A percentile compares a stretch with the other conserved stretches of the same genome.
phyloP scores from a whole-genome alignment of 2,888 invertebrate species.

The Sipha maydis region DNA sequence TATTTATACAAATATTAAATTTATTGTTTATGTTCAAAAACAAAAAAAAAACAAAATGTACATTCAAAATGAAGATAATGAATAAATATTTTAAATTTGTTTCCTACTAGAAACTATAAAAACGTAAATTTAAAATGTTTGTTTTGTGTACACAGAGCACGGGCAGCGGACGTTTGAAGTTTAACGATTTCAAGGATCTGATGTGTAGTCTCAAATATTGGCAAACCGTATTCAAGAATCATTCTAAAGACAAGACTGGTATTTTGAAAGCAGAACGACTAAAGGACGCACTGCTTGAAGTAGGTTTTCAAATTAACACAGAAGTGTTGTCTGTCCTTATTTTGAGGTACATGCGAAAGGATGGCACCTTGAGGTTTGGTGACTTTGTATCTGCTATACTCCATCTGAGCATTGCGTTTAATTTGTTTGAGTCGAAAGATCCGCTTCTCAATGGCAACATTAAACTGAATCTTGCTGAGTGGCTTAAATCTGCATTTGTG shows the following conservation, averaged over 20 bases:
- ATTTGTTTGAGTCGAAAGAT: constrained; percentile 85
- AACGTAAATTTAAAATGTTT: neutral
- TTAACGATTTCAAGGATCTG: constrained; percentile 87
- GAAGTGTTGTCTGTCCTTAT: constrained; percentile 85
- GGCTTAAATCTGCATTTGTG: constrained; percentile 79
- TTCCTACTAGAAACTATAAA: neutral
- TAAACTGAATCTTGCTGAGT: constrained; percentile 84
- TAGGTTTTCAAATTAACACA: constrained; percentile 86
- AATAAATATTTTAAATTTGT: neutral
- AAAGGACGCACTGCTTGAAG: constrained; percentile 84
- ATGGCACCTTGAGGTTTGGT: constrained; percentile 89
- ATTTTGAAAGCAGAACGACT: constrained; percentile 87
- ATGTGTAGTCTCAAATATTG: constrained; percentile 91
- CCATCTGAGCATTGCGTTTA: constrained; percentile 88
- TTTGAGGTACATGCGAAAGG: constrained; percentile 89
- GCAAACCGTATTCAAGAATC: constrained; percentile 90
- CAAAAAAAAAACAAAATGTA: neutral
- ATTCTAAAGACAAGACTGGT: constrained; percentile 90
- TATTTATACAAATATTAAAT: neutral
- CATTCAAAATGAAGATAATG: neutral
- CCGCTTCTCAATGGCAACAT: constrained; percentile 83
- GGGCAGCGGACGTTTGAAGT: constrained; percentile 82
- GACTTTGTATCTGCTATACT: constrained; percentile 92
- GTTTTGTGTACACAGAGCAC: constrained; percentile 71
- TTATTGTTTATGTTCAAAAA: neutral